Percentiles rank a stretch among this genome's conserved stretches.
These are phyloP conservation scores for Apus apus DNA, from an alignment of 2,113 vertebrate species.

Conservation along the genomic window DNA sequence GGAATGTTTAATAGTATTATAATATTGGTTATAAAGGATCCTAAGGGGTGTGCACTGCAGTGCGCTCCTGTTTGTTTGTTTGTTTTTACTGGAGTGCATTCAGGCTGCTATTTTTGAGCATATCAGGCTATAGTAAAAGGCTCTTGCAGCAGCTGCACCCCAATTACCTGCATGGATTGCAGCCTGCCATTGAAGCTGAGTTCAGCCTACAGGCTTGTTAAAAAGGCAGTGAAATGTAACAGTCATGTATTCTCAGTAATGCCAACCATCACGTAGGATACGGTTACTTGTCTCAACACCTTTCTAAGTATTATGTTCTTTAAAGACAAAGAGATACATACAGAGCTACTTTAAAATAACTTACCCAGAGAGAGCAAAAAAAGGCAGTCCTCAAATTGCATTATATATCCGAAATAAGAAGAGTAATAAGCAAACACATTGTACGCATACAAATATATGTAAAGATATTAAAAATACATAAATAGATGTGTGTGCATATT, in stretches of 20 bases:
- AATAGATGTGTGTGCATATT: background rate
- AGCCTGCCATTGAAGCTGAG: background rate
- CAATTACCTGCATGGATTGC: background rate
- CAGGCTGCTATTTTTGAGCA: background rate
- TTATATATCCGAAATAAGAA: background rate
- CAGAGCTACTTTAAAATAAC: background rate
- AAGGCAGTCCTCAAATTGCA: background rate
- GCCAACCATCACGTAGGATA: background rate
- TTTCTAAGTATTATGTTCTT: background rate
- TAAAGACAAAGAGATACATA: background rate
- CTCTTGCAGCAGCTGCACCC: background rate
- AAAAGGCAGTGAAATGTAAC: background rate
- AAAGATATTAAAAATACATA: background rate
- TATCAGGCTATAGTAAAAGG: background rate
- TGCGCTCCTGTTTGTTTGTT: background rate
- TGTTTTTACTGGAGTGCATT: background rate
- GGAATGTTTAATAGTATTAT: background rate
- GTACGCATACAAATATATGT: fast-evolving
- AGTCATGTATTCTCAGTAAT: fast-evolving
- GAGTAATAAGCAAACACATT: background rate
- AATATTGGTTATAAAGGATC: background rate
- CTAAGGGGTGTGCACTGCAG: fast-evolving
- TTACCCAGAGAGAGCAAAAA: background rate
- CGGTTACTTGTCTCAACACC: background rate
- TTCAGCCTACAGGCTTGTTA: background rate